Evolutionary conservation across 64 coral and sea anemone species (phyloP).

Genomic region (Dendronephthya gigantea): DNA sequence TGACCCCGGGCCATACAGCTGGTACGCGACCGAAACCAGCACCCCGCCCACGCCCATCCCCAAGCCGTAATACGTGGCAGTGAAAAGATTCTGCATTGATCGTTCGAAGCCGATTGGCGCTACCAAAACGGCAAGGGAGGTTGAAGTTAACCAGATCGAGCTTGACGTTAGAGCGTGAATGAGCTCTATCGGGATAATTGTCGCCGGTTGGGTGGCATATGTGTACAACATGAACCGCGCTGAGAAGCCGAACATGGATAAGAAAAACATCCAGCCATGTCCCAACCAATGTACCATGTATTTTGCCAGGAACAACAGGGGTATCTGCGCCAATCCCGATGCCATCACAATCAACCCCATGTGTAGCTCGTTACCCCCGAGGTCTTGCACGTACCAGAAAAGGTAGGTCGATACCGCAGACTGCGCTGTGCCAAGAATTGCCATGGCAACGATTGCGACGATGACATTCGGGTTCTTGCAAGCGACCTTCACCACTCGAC

Average conservation of each 20-base stretch:
- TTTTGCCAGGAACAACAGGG: conserved; percentile 47
- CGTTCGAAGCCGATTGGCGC: conserved; percentile 65
- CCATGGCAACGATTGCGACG: conserved; percentile 49
- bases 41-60: conserved; percentile 67
- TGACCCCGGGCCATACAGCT: conserved; percentile 63
- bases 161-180: conserved; percentile 66
- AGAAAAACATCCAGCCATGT: conserved; percentile 63
- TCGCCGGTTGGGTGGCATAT: conserved; percentile 54
- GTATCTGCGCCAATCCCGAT: conserved; percentile 58
- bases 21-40: conserved; percentile 44
- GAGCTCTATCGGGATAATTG: conserved; percentile 76
- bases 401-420: conserved; percentile 71
- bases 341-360: conserved; percentile 67
- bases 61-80: conserved; percentile 53
- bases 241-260: conserved; percentile 63
- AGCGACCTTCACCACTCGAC: conserved; percentile 41
- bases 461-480: conserved; percentile 58
- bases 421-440: conserved; percentile 67
- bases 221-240: conserved; percentile 62
- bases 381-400: conserved; percentile 96
- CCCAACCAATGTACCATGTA: conserved; percentile 55
- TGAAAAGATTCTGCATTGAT: conserved; percentile 70
- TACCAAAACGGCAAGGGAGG: conserved; percentile 48
- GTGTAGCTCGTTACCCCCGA: conserved; percentile 48
- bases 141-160: conserved; percentile 51